Percentiles rank a stretch among this genome's conserved stretches.
These are phyloP conservation scores for Anguilla anguilla DNA, from an alignment of 2,797 vertebrate genomes.

Conservation along the genomic window DNA sequence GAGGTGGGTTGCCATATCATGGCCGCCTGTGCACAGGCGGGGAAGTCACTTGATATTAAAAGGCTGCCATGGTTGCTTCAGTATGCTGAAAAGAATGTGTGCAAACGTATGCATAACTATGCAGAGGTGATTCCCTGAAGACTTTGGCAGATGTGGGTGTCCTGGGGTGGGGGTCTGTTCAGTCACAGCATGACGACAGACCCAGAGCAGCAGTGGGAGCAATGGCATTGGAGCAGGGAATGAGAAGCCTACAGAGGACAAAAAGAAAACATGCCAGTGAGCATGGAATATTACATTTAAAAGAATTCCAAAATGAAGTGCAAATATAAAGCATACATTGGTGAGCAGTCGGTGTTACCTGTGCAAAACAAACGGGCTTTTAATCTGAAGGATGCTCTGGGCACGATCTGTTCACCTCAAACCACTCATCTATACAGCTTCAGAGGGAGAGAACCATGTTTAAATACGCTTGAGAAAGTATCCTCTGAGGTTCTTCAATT, in stretches of 20 bases:
- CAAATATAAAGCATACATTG: background rate
- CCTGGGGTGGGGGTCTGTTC: slow-evolving; percentile 19
- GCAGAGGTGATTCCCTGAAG: slow-evolving; percentile 69
- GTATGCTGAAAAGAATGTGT: background rate
- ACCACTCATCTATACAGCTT: slow-evolving; percentile 97
- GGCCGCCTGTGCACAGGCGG: background rate
- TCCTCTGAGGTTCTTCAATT: background rate
- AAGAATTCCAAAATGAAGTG: background rate
- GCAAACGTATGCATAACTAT: slow-evolving; percentile 47
- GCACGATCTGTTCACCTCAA: slow-evolving; percentile 95
- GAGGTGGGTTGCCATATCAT: background rate
- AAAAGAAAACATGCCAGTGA: slow-evolving; percentile 7
- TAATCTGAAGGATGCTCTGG: slow-evolving; percentile 95
- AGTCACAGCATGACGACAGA: slow-evolving; percentile 41
- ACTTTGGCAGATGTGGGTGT: slow-evolving; percentile 67
- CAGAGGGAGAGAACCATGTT: slow-evolving; percentile 14
- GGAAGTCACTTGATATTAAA: slow-evolving; percentile 7
- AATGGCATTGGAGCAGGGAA: slow-evolving; percentile 33
- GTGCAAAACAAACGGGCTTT: slow-evolving; percentile 67
- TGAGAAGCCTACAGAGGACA: slow-evolving; percentile 48
- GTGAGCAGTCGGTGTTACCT: slow-evolving; percentile 65
- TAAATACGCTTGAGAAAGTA: background rate
- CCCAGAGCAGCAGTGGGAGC: slow-evolving; percentile 39
- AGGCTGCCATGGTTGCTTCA: background rate
- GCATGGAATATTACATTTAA: slow-evolving; percentile 5